Evolutionary conservation across 2,888 invertebrate genomes (phyloP).

Genomic region (Leptothorax acervorum): DNA sequence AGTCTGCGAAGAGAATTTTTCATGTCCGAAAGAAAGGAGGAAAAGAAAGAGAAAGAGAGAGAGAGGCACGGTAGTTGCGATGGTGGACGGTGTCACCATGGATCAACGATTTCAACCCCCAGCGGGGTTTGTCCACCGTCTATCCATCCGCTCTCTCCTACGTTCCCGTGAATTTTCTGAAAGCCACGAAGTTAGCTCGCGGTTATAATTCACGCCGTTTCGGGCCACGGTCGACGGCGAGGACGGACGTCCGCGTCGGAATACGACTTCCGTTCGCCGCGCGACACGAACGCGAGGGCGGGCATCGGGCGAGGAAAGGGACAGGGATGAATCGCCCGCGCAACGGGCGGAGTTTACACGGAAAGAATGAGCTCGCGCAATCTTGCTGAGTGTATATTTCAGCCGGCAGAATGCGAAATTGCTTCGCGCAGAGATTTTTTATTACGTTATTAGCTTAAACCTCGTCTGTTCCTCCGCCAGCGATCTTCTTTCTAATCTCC

Average conservation of each 20-base stretch:
- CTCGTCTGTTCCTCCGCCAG: conserved; percentile 25
- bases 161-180: conserved; percentile 69
- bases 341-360: conserved; percentile 13
- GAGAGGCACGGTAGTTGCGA: not conserved
- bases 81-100: conserved; percentile 58
- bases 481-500: conserved; percentile 16
- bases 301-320: not conserved
- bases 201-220: conserved; percentile 76
- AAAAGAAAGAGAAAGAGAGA: not conserved
- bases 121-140: conserved; percentile 35
- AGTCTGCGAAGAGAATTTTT: conserved; percentile 31
- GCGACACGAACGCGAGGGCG: conserved; percentile 34
- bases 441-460: conserved; percentile 69
- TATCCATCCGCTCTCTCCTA: conserved; percentile 43
- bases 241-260: conserved; percentile 71
- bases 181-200: conserved; percentile 69
- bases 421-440: conserved; percentile 69
- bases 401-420: conserved; percentile 76
- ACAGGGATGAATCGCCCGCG: not conserved
- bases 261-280: conserved; percentile 68
- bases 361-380: conserved; percentile 67
- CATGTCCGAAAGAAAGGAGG: conserved; percentile 5
- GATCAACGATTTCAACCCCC: conserved; percentile 65
- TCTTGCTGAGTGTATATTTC: conserved; percentile 77
- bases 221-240: conserved; percentile 63